These are phyloP conservation scores for Nebria brevicollis DNA, from an alignment of 2,888 invertebrate genomes.

Conservation along the genomic window DNA sequence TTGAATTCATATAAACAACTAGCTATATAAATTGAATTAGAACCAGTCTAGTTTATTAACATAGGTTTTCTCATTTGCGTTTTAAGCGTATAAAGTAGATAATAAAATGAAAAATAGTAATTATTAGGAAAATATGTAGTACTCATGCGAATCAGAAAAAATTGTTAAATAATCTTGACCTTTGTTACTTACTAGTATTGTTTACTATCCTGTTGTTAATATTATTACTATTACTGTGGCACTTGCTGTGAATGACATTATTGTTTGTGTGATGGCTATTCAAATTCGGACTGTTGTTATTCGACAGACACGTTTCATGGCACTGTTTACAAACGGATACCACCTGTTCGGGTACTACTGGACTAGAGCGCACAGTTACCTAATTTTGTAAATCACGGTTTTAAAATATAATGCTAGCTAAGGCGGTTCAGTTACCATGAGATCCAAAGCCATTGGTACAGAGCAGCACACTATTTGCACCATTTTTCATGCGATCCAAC, in stretches of 20 bases:
- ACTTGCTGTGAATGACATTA: slow-evolving; percentile 52
- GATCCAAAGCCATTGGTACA: slow-evolving; percentile 4
- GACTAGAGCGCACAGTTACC: slow-evolving; percentile 82
- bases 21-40: too few species aligned
- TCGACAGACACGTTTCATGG: slow-evolving; percentile 78
- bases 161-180: not conserved
- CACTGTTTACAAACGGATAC: slow-evolving; percentile 78
- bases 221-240: slow-evolving; percentile 37
- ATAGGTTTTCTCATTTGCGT: too few species aligned
- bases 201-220: slow-evolving; percentile 18
- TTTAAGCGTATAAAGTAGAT: too few species aligned
- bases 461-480: not conserved
- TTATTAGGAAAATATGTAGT: too few species aligned
- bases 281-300: slow-evolving; percentile 64
- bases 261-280: slow-evolving; percentile 53
- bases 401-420: not conserved
- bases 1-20: too few species aligned
- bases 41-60: too few species aligned
- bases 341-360: slow-evolving; percentile 76
- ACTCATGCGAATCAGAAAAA: slow-evolving; percentile 8
- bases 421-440: slow-evolving; percentile 8
- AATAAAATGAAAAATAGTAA: too few species aligned
- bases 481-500: slow-evolving; percentile 1
- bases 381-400: slow-evolving; percentile 58
- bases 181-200: slow-evolving; percentile 8